These are phyloP conservation scores for Paramormyrops hopkinsi DNA, from an alignment of 2,797 vertebrate species.

Conservation along the genomic window DNA sequence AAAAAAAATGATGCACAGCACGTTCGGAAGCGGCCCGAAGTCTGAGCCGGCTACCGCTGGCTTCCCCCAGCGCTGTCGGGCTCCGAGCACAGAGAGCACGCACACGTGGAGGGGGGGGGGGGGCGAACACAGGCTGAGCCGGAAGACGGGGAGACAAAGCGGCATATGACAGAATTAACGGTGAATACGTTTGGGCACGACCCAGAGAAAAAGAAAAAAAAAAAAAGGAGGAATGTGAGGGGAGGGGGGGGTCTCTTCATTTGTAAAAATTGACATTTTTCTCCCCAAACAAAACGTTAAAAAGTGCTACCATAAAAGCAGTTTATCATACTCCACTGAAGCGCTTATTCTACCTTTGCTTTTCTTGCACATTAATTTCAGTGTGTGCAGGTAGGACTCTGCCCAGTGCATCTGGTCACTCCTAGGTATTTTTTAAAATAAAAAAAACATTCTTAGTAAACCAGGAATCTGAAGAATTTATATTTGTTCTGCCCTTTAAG, in stretches of 20 bases:
- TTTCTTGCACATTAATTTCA: not conserved
- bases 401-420: not conserved
- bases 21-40: not conserved
- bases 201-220: not conserved
- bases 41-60: not conserved
- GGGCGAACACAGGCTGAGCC: not conserved
- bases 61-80: not conserved
- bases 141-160: not conserved
- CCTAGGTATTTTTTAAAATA: not conserved
- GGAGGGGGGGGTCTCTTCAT: not conserved
- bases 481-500: slow-evolving; percentile 6
- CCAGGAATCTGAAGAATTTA: not conserved
- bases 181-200: not conserved
- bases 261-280: not conserved
- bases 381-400: not conserved
- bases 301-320: not conserved
- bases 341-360: not conserved
- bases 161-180: not conserved
- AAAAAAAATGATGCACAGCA: not conserved
- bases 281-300: not conserved
- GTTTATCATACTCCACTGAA: not conserved
- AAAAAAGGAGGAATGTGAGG: not conserved
- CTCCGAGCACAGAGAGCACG: not conserved
- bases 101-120: not conserved
- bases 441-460: not conserved